These are phyloP conservation scores for Balearica regulorum DNA, from an alignment of 2,797 vertebrate genomes.

Conservation along the genomic window DNA sequence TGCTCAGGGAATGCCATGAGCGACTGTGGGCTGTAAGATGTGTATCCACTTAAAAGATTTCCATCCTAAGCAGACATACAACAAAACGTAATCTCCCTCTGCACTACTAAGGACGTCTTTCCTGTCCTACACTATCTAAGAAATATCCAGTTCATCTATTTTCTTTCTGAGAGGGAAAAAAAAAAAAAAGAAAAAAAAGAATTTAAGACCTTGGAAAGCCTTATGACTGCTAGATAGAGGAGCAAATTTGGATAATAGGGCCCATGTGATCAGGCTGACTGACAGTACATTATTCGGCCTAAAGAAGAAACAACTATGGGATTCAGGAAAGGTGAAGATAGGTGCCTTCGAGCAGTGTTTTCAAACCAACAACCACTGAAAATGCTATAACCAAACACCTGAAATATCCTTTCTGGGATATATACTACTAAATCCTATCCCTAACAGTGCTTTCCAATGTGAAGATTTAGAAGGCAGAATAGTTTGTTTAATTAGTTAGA, in stretches of 20 bases:
- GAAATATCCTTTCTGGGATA: neutral
- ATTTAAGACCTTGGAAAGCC: neutral
- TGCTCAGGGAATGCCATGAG: neutral
- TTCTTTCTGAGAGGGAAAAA: neutral
- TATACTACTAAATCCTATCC: neutral
- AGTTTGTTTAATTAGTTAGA: neutral
- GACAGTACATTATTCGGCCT: neutral
- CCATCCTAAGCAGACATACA: neutral
- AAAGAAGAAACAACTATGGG: neutral
- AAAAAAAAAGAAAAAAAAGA: neutral
- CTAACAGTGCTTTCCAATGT: neutral
- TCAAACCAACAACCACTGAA: neutral
- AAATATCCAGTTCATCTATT: neutral
- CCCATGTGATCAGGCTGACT: neutral
- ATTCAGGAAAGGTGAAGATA: neutral
- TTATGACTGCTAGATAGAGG: neutral
- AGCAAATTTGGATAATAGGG: neutral
- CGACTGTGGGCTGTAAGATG: neutral
- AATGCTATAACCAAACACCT: neutral
- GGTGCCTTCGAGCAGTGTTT: neutral
- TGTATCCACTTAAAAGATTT: neutral
- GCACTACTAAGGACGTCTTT: neutral
- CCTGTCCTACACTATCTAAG: neutral
- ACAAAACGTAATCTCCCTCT: neutral
- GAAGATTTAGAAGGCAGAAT: neutral